Evolutionary conservation across 2,797 vertebrate genomes (phyloP).

Genomic region (Peromyscus aztecus): DNA sequence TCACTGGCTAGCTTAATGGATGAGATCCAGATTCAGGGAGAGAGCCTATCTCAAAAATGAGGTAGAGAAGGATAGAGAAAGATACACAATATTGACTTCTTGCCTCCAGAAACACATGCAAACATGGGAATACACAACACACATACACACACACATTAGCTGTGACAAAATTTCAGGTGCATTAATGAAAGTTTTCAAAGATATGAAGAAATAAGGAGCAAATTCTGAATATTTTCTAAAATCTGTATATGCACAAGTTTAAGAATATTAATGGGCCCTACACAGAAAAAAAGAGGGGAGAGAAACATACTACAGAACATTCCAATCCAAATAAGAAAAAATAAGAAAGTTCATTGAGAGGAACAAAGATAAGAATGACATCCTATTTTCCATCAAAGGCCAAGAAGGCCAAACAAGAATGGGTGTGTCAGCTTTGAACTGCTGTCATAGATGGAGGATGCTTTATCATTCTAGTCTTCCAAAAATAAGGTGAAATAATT

Average conservation of each 20-base stretch:
- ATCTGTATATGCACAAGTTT: conserved; percentile 4
- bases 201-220: conserved; percentile 44
- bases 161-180: not conserved
- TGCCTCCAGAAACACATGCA: not conserved
- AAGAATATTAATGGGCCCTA: conserved; percentile 7
- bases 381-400: not conserved
- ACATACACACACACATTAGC: not conserved
- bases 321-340: conserved; percentile 13
- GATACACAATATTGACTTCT: not conserved
- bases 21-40: not conserved
- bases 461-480: conserved; percentile 24
- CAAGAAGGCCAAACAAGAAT: not conserved
- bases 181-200: not conserved
- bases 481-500: conserved; percentile 46
- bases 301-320: not conserved
- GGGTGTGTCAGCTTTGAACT: not conserved
- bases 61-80: not conserved
- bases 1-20: not conserved
- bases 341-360: not conserved
- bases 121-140: not conserved
- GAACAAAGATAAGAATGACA: conserved; percentile 5
- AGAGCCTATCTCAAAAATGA: not conserved
- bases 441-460: not conserved
- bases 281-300: not conserved
- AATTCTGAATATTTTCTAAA: conserved; percentile 51